Base-by-base conservation (phyloP, 2,888 invertebrate species). In the Cataglyphis livida region DNA sequence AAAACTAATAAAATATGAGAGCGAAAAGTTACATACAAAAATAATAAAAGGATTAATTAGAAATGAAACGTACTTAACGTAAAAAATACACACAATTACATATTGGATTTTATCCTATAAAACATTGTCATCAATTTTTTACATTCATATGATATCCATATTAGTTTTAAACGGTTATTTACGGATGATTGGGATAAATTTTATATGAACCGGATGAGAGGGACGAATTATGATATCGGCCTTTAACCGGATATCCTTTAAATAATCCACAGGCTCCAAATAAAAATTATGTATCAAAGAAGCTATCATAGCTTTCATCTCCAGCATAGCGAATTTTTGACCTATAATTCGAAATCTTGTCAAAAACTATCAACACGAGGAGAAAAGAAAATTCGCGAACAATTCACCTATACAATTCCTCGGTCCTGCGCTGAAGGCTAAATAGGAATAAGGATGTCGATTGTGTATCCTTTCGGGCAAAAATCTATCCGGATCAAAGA, bases 341-440 rank as follows among this genome's bases (percentile, higher is more conserved):
- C 89, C 89, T 89, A 21, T 1, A 75, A 78, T 41, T 1, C n/a
- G 3, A 21, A n/a, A 7, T 51, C 0, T 28, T 28, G 9, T 79
- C 1, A 38, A 12, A 91, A 91, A 91, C 21, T 28, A 15, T 25
- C 28, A n/a, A 57, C 5, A 57, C 6, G 4, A 51, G 18, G 21
- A 4, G 5, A 25, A 21, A 21, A 12, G 2, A 59, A 59, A 59
- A 57, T 48, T 48, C 0, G 7, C n/a, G n/a, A 25, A 6, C 0
- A 38, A 21, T 15, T 65, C 21, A 65, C 65, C 65, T 15, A 65
- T 65, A 0, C 97, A 97, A 92, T 97, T 97, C 35, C 97, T 95
- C 0, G 96, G 96, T 2, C 97, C 97, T 0, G 96, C 97, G 91
- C 97, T 97, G 85, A 97, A 97, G 0, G 97, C 97, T 62, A 97